Conservation (phyloP, 2,797 vertebrate species). For the Onychomys torridus region DNA sequence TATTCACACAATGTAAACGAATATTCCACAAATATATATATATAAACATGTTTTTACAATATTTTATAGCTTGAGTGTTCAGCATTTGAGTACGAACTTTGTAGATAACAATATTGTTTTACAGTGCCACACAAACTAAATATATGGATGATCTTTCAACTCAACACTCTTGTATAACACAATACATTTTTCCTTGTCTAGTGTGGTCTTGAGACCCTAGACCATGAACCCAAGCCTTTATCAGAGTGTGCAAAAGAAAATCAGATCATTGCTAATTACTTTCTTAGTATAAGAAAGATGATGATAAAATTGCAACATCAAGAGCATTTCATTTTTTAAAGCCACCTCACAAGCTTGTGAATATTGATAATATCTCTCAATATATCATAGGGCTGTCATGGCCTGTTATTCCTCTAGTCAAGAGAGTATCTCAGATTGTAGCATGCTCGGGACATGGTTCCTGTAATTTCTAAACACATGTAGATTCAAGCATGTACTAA, state of each 20-base stretch:
- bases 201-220: not conserved
- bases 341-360: not conserved
- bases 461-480: conserved; percentile 8
- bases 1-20: no score
- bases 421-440: not conserved
- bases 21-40: not conserved
- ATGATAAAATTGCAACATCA: not conserved
- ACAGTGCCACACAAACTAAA: not conserved
- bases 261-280: not conserved
- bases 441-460: not conserved
- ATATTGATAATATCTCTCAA: not conserved
- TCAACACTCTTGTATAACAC: not conserved
- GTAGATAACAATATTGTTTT: not conserved
- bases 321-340: not conserved
- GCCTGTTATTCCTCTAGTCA: not conserved
- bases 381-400: not conserved
- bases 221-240: not conserved
- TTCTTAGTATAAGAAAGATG: not conserved
- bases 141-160: not conserved
- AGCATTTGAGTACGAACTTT: not conserved
- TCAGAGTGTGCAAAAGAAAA: not conserved
- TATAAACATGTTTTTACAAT: not conserved
- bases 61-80: not conserved
- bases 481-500: conserved; percentile 33
- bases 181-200: not conserved